Evolutionary conservation across 37 sponge, comb jelly and placozoan species (phyloP), one percentile per base, ranked within the genome.

Genomic region (Halichondria panicea): DNA sequence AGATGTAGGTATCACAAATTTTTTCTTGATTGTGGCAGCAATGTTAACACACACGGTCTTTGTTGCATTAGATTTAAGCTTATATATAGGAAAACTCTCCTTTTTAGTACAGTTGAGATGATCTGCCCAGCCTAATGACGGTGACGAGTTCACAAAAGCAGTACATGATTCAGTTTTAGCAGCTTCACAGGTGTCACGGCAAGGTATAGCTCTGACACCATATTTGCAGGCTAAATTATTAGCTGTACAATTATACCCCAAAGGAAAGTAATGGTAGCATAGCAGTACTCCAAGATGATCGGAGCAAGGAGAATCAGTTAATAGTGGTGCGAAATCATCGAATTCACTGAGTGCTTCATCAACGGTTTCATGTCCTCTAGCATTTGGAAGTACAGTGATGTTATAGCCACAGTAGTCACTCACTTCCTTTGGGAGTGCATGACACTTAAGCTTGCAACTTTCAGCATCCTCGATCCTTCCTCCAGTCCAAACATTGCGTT

Each of bases 211-310:
- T n/a, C n/a, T n/a, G n/a, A n/a, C n/a, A n/a, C n/a, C n/a, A n/a
- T n/a, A n/a, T n/a, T n/a, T n/a, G n/a, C 53, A 33, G 21, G 27
- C 13, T 11, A 41, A 32, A 22, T 4, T 22, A 12, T 8, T 2
- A 4, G 6, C 5, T 11, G 2, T 41, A 8, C 5, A 21, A 31
- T 3, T 43, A 27, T 36, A 28, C n/a, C 71, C 57, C 4, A 42
- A 40, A 43, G 81, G 81, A 28, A 80, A 80, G 71, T 80, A 80
- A n/a, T 43, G 1, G 53, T 62, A 80, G 31, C 81, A 80, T 1
- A 80, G 71, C 5, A 70, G 41, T n/a, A 43, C 37, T 2, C 66
- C 44, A 5, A 78, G 43, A 21, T 28, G n/a, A 22, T 36, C 55
- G 38, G 79, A 78, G 31, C 79, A 78, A 27, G 54, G 3, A 8